Evolutionary conservation across 2,797 vertebrate genomes (phyloP), one percentile per base, ranked within the genome.

Genomic region (Microctenopoma stevenorrisi): DNA sequence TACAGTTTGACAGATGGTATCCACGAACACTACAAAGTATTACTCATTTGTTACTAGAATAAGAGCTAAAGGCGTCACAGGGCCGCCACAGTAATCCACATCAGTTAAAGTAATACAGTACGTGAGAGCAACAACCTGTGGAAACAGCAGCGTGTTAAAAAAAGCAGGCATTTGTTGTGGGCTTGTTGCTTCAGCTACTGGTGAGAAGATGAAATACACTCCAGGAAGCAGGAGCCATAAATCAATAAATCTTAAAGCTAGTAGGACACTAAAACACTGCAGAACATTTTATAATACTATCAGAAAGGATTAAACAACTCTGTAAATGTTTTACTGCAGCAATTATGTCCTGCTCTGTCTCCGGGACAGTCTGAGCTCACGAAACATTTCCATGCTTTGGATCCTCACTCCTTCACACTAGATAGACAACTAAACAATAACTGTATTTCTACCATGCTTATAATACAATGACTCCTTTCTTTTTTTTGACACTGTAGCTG

Each of bases 81-180:
- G 12, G 9, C 22, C 14, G 35, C 37, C 9, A 50, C 40, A 18
- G 35, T 26, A 40, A 4, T 15, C 12, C 30, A 40, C 22, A 28
- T 53, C 46, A 61, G 60, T 57, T 54, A 48, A 72, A 82, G 72
- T 38, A 43, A 64, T 33, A 33, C 33, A 35, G 33, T 49, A 44
- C 7, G 6, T 46, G 42, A 64, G 9, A 33, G 46, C 25, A 49
- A 43, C 51, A 56, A 43, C n/a, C 33, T 18, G 52, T 25, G 12
- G 15, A 70, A 73, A 81, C 56, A 69, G 68, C 33, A 43, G 26
- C 0, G 15, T 7, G 16, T 44, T 25, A 16, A 18, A 57, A 60
- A 42, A 64, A 14, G 2, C 1, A 40, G 13, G 7, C 14, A 22
- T 28, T 14, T 13, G 22, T 11, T 46, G 52, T 18, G 18, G 9